phyloP scores from a whole-genome alignment of 2,888 invertebrate species.

The Cryptocephalus primarius region DNA sequence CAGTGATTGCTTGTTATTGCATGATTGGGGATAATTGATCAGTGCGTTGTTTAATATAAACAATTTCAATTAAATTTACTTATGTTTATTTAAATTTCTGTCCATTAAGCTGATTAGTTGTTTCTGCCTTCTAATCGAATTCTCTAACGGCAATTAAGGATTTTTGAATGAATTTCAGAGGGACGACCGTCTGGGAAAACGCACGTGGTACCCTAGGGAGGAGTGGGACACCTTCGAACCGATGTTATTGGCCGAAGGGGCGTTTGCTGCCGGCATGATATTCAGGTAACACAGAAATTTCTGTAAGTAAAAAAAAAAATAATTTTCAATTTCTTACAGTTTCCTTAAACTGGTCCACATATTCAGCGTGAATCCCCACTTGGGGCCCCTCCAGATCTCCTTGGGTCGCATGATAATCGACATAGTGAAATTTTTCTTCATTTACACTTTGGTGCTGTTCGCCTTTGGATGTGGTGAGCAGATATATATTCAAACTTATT shows the following conservation, averaged over 20 bases:
- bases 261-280: conserved; percentile 96
- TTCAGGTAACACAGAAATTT: conserved; percentile 46
- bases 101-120: too few relatives aligned
- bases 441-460: conserved; percentile 84
- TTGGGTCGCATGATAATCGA: conserved; percentile 89
- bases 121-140: too few relatives aligned
- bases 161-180: conserved; percentile 14
- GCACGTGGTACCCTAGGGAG: conserved; percentile 72
- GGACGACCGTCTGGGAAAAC: conserved; percentile 18
- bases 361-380: conserved; percentile 92
- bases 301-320: neutral
- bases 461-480: conserved; percentile 88
- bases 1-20: too few relatives aligned
- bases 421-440: conserved; percentile 92
- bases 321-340: conserved; percentile 23
- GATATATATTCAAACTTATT: neutral
- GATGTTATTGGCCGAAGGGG: conserved; percentile 84
- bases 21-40: too few relatives aligned
- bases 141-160: too few relatives aligned
- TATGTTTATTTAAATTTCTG: too few relatives aligned
- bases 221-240: conserved; percentile 94
- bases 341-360: conserved; percentile 85
- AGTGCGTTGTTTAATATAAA: too few relatives aligned
- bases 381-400: conserved; percentile 89
- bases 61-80: too few relatives aligned